These are phyloP conservation scores for Lepisosteus osseus DNA, from an alignment of 2,113 vertebrate species.

Conservation along the genomic window DNA sequence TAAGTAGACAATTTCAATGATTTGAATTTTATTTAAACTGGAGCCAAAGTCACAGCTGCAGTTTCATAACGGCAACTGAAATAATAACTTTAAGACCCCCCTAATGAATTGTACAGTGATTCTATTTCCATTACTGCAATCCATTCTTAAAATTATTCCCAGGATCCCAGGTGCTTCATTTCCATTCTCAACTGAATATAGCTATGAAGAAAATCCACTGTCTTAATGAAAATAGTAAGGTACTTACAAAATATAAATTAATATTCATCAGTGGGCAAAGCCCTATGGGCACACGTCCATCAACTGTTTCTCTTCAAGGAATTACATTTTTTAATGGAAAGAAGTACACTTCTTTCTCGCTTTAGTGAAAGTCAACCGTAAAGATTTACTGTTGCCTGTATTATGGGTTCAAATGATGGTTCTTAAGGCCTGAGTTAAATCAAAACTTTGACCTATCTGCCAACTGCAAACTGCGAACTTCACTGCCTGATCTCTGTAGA, in stretches of 20 bases:
- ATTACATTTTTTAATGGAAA: conserved; percentile 34
- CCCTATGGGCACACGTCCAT: conserved; percentile 47
- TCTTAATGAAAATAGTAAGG: conserved; percentile 51
- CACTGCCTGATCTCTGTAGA: no score
- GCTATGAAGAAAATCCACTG: conserved; percentile 29
- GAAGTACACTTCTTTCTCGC: conserved; percentile 33
- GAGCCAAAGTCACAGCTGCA: conserved; percentile 31
- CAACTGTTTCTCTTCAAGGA: conserved; percentile 37
- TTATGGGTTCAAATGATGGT: no score
- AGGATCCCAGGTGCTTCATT: conserved; percentile 44
- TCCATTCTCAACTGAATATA: conserved; percentile 37
- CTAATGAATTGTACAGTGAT: conserved; percentile 43
- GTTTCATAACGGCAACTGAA: conserved; percentile 27
- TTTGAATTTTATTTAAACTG: conserved; percentile 30
- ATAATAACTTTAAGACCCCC: conserved; percentile 27
- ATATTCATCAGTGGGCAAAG: conserved; percentile 46
- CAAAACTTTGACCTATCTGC: no score
- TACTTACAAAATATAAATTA: conserved; percentile 54
- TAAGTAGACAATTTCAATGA: conserved; percentile 19
- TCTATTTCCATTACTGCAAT: conserved; percentile 38
- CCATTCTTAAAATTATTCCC: conserved; percentile 34
- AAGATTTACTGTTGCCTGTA: not conserved
- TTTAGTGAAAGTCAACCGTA: conserved; percentile 42
- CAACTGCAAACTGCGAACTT: no score
- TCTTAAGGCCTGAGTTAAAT: no score